A percentile compares a stretch with the other conserved stretches of the same genome.
phyloP scores from a whole-genome alignment of 2,888 invertebrate species.

The Xanthorhoe spadicearia region DNA sequence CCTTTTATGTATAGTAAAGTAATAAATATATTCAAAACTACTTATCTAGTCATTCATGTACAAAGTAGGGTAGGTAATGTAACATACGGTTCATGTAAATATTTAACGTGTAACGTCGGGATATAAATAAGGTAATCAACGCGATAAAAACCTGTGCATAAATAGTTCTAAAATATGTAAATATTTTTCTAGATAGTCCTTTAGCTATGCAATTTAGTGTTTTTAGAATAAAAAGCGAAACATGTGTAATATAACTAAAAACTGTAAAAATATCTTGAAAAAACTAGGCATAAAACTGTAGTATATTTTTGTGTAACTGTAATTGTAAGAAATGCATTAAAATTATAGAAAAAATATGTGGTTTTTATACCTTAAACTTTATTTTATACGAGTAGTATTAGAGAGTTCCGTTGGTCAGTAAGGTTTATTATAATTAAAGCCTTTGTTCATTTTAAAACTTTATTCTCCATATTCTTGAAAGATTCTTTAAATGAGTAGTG shows the following conservation, averaged over 20 bases:
- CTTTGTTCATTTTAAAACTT: no score
- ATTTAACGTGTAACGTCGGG: no score
- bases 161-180: slow-evolving; percentile 56
- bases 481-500: no score
- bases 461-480: no score
- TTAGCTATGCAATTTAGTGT: slow-evolving; percentile 52
- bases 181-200: slow-evolving; percentile 44
- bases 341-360: slow-evolving; percentile 2
- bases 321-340: slow-evolving; percentile 54
- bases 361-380: neutral
- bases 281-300: slow-evolving; percentile 60
- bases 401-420: no score
- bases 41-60: slow-evolving; percentile 79
- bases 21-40: slow-evolving; percentile 46
- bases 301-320: slow-evolving; percentile 76
- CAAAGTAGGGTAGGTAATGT: slow-evolving; percentile 66
- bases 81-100: slow-evolving; percentile 56
- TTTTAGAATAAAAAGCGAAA: slow-evolving; percentile 37
- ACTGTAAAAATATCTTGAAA: slow-evolving; percentile 15
- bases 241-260: slow-evolving; percentile 26
- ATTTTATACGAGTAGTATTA: no score
- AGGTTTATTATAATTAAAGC: no score
- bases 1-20: slow-evolving; percentile 15
- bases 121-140: no score
- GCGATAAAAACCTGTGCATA: no score